Base-by-base conservation (phyloP, 2,113 vertebrate genomes). In the Mus spicilegus region DNA sequence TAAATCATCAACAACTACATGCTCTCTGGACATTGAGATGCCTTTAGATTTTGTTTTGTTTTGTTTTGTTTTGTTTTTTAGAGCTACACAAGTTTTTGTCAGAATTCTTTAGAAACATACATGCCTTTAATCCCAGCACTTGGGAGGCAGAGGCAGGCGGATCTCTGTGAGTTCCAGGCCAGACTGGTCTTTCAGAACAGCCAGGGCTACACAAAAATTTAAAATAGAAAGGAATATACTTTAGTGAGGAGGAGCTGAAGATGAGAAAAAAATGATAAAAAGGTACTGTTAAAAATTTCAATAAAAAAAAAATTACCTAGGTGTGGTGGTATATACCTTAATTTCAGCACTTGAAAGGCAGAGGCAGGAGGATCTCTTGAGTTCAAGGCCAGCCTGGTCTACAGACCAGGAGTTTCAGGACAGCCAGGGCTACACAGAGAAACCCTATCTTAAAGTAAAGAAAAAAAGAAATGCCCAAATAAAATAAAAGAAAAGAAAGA, bases 1-100 rank as follows among this genome's bases (percentile, higher is more conserved):
- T 95, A 96, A 96, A 96, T 81, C 2, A 93, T 30, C 84, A 93
- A 93, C 2, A 69, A 39, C 73, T 6, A 65, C 26, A 77, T 56
- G 6, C 70, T 92, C 94, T 94, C 36, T 51, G n/a, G 70, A 84
- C 24, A 84, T 30, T 94, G 42, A 72, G 26, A 92, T 67, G 3
- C 14, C 54, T 93, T 90, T 73, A 95, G 88, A 1, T 63, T 58
- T 86, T 86, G 14, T 5, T 92, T 67, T 65, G 1, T 67, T 97
- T 67, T 65, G 1, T 67, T 97, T 42, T 42, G 42, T 42, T 42
- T 42, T 85, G 7, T 78, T 89, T 75, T 96, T 96, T 63, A 91
- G 46, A 93, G 76, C 11, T 14, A 82, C 63, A 76, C 0, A 82
- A 54, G 36, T 94, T 78, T 17, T 16, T 80, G 10, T 91, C 56